These are phyloP conservation scores for Xestia rhomboidea DNA, from an alignment of 2,888 invertebrate species.

Conservation along the genomic window DNA sequence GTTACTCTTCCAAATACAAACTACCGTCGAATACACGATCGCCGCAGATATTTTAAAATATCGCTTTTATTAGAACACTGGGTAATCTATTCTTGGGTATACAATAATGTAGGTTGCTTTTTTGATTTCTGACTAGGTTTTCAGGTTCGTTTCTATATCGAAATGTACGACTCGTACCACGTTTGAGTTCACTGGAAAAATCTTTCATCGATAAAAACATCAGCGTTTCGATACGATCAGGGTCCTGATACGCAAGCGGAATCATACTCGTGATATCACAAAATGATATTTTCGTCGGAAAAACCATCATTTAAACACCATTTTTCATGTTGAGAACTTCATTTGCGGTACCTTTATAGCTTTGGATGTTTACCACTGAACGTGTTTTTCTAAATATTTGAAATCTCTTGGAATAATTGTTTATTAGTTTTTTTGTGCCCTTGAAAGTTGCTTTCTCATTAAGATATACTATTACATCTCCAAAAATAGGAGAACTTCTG, in stretches of 20 bases:
- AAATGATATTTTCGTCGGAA: constrained; percentile 40
- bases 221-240: constrained; percentile 19
- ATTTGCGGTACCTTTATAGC: constrained; percentile 34
- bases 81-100: not conserved
- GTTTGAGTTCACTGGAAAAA: not conserved
- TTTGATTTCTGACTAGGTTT: not conserved
- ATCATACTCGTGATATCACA: constrained; percentile 16
- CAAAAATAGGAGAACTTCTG: not conserved
- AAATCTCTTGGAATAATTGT: not conserved
- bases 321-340: constrained; percentile 38
- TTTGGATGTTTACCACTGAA: constrained; percentile 15
- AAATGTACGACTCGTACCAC: not conserved
- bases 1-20: no score
- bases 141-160: not conserved
- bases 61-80: not conserved
- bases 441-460: not conserved
- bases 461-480: not conserved
- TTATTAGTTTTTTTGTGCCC: not conserved
- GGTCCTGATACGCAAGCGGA: constrained; percentile 12
- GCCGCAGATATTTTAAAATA: not conserved
- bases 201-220: constrained; percentile 6
- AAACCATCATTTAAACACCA: constrained; percentile 32
- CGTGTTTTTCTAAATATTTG: not conserved
- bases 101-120: not conserved
- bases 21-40: not conserved